A percentile compares a stretch with the other conserved stretches of the same genome.
Conservation (phyloP, 2,113 vertebrate species). For the rat (Rattus norvegicus) region GRCr8 NC_086030.1:39827001-39827500, state of each 20-base stretch:
- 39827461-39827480: constrained; percentile 62
- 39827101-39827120: no score
- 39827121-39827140: neutral
- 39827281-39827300: neutral
- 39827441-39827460: constrained; percentile 69
- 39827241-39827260: neutral
- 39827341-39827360: constrained; percentile 27
- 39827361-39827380: constrained; percentile 60
- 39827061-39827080: neutral
- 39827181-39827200: neutral
- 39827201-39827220: neutral
- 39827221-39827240: neutral
- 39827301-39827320: neutral
- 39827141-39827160: neutral
- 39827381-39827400: constrained; percentile 69
- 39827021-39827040: neutral
- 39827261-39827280: neutral
- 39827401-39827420: constrained; percentile 52
- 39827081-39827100: neutral
- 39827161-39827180: neutral
- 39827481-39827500: constrained; percentile 56
- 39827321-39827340: constrained; percentile 11
- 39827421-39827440: constrained; percentile 65
- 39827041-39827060: neutral
- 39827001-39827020: neutral